Evolutionary conservation across 92 coral and sea anemone genomes (phyloP).

Genomic region (Phenganax stokvisi): DNA sequence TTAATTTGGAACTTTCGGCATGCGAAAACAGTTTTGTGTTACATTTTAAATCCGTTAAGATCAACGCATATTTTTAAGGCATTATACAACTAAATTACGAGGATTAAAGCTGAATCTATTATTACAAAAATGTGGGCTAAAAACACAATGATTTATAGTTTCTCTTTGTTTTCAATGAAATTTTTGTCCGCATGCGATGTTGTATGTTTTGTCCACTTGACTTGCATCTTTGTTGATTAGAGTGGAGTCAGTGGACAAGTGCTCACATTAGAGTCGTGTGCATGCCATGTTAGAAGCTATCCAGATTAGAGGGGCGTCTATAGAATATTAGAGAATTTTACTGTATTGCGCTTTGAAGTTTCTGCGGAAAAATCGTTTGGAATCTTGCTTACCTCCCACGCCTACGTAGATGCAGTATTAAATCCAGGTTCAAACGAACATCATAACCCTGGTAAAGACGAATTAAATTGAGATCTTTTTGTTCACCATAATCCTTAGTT

Average conservation of each 20-base stretch:
- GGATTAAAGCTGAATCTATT: background rate
- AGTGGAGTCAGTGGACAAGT: background rate
- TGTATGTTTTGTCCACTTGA: background rate
- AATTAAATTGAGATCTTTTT: background rate
- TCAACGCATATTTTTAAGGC: background rate
- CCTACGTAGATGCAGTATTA: too few species aligned
- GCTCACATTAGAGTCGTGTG: background rate
- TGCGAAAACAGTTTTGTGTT: too few species aligned
- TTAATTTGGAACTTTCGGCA: background rate
- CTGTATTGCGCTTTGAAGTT: too few species aligned
- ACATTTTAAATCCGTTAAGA: background rate
- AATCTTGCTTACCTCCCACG: too few species aligned
- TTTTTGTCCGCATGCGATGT: background rate
- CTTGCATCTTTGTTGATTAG: background rate
- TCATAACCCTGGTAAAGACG: background rate
- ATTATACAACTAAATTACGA: background rate
- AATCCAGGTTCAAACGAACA: too few species aligned
- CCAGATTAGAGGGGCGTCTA: too few species aligned
- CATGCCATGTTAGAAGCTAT: too few species aligned
- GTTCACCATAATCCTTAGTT: background rate
- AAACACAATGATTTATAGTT: slow-evolving; percentile 5
- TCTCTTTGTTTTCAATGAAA: background rate
- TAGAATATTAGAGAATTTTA: too few species aligned
- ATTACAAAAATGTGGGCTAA: background rate
- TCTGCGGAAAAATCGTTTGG: too few species aligned